These are phyloP conservation scores for Pseudochirops corinnae DNA, from an alignment of 2,797 vertebrate genomes.

Conservation along the genomic window DNA sequence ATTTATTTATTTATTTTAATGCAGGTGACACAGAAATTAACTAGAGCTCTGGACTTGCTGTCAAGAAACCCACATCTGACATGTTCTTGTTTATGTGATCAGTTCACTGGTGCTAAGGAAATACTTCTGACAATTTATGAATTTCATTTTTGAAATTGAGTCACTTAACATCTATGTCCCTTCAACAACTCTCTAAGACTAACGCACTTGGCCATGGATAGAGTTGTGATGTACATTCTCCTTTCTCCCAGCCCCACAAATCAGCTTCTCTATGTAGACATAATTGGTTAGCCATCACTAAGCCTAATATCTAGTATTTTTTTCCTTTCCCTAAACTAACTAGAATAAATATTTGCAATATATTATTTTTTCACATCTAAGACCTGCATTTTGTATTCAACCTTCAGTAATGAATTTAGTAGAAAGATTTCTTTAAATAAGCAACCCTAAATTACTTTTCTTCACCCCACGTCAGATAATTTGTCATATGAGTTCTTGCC, in stretches of 20 bases:
- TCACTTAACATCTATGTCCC: not conserved
- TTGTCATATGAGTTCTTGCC: fast-evolving
- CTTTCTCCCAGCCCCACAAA: not conserved
- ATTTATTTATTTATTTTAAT: not conserved
- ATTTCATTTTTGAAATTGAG: not conserved
- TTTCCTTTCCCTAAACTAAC: not conserved
- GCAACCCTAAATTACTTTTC: constrained; percentile 10
- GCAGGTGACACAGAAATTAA: not conserved
- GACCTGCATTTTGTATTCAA: not conserved
- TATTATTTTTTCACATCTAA: constrained; percentile 10
- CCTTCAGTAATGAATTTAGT: not conserved
- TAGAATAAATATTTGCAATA: not conserved
- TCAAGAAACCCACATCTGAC: not conserved
- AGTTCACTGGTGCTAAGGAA: not conserved
- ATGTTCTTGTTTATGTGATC: not conserved
- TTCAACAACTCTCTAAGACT: not conserved
- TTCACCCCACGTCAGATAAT: not conserved
- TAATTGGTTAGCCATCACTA: not conserved
- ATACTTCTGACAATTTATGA: not conserved
- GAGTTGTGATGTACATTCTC: not conserved
- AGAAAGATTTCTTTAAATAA: constrained; percentile 17
- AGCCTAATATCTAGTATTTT: too few relatives aligned
- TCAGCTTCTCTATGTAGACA: not conserved
- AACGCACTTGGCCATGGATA: not conserved
- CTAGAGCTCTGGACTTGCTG: not conserved